Base-by-base conservation (phyloP, 1,140 invertebrate species). In the Myzus persicae region DNA sequence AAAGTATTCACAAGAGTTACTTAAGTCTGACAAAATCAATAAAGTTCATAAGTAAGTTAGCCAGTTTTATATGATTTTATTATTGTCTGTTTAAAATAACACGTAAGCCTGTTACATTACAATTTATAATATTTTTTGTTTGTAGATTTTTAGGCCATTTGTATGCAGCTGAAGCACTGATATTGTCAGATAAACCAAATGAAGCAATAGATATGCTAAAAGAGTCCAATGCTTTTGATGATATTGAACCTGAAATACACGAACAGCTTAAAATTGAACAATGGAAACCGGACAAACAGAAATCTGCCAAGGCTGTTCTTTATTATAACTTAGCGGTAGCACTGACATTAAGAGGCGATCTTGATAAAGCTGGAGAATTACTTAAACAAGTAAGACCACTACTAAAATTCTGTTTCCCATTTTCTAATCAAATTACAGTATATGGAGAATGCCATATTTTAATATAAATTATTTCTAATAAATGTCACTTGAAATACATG, bases 131-230 rank as follows among this genome's bases (percentile, higher is more conserved):
- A 2, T 38, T 44, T 31, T 93, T 84, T 51, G 51, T n/a, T n/a
- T 96, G 94, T 94, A 98, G 97, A 95, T 96, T 98, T 93, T 95
- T 99, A 93, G 98, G 97, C 1, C 97, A 98, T 95, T 96, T 99
- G 94, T 99, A 99, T 95, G 97, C 97, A 38, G 98, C 98, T 1
- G 98, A 99, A 95, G 97, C 98, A 82, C 95, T 98, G n/a, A 97
- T 99, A 94, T 96, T 97, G 92, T 95, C 98, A 94, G 97, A 99
- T 94, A 96, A 97, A 95, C 97, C 98, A 84, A 95, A 96, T 9
- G 98, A 99, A 95, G 98, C 98, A 6, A 96, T 98, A 38, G 96
- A 98, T 93, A 97, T 98, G 95, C 95, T 99, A 44, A 98, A 98
- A 94, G 97, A 97, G 11, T 97, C 98, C 67, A 96, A 96, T 95